Evolutionary conservation across 2,888 invertebrate genomes (phyloP).

Genomic region (Sthenelais limicola): DNA sequence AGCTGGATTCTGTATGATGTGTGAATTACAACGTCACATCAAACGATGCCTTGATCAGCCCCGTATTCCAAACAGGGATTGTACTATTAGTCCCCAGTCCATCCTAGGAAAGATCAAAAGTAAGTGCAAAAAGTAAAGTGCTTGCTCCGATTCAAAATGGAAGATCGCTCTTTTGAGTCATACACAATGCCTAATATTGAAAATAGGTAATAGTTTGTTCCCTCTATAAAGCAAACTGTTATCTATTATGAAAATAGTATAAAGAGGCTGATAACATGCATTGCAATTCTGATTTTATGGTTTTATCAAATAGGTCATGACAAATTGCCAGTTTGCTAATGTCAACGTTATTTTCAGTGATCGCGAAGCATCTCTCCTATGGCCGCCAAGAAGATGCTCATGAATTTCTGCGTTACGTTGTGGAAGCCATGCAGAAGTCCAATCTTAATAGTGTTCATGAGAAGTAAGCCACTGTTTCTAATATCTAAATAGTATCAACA

Average conservation of each 20-base stretch:
- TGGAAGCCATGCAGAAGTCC: conserved; percentile 93
- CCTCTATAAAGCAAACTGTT: not conserved
- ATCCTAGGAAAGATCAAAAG: conserved; percentile 81
- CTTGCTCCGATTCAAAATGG: conserved; percentile 74
- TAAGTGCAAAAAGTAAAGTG: conserved; percentile 77
- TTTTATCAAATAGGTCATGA: too few relatives aligned
- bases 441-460: conserved; percentile 76
- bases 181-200: too few relatives aligned
- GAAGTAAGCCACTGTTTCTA: conserved; percentile 72
- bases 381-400: conserved; percentile 98
- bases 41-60: conserved; percentile 61
- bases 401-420: conserved; percentile 93
- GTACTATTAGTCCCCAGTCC: conserved; percentile 80
- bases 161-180: not conserved
- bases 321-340: too few relatives aligned
- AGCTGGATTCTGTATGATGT: conserved; percentile 72
- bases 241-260: not conserved
- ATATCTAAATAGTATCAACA: not conserved
- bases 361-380: conserved; percentile 88
- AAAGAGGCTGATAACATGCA: too few relatives aligned
- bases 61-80: conserved; percentile 44
- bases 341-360: conserved; percentile 73
- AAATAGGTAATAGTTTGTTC: not conserved
- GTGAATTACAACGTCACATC: conserved; percentile 70
- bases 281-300: too few relatives aligned